These are phyloP conservation scores for Temnothorax curvispinosus DNA, from an alignment of 1,140 invertebrate genomes.

Conservation along the genomic window DNA sequence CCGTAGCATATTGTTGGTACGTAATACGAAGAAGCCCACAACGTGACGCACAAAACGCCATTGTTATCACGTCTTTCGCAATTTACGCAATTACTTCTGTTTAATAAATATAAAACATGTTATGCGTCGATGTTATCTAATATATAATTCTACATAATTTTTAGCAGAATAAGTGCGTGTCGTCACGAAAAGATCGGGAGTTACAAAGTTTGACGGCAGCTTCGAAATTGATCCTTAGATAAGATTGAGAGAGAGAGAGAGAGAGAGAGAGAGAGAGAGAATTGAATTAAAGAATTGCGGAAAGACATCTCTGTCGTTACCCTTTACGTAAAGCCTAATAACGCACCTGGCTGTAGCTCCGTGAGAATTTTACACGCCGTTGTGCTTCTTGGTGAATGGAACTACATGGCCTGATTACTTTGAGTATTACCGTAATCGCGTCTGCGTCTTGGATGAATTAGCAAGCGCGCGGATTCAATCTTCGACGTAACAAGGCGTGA, in stretches of 20 bases:
- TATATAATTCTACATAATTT: background rate
- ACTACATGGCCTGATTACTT: constrained; percentile 62
- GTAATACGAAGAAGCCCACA: background rate
- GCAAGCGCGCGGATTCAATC: background rate
- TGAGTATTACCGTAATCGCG: constrained; percentile 56
- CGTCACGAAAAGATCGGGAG: background rate
- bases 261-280: background rate
- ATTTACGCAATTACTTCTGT: background rate
- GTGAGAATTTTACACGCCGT: constrained; percentile 52
- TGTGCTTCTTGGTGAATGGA: constrained; percentile 62
- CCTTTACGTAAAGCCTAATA: constrained; percentile 53
- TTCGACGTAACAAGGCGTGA: constrained; percentile 48
- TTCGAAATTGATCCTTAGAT: constrained; percentile 13
- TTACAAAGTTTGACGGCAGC: background rate
- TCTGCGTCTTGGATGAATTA: constrained; percentile 35
- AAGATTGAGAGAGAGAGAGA: background rate
- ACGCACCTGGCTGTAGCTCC: constrained; percentile 12
- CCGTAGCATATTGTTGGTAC: background rate
- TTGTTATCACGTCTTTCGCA: background rate
- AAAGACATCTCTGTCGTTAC: constrained; percentile 28
- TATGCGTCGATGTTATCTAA: background rate
- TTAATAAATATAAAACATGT: background rate
- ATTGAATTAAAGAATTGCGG: constrained; percentile 38
- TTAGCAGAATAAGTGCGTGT: background rate
- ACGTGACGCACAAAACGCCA: background rate